phyloP scores from a whole-genome alignment of 2,113 vertebrate species.

The Malaclemys terrapin region DNA sequence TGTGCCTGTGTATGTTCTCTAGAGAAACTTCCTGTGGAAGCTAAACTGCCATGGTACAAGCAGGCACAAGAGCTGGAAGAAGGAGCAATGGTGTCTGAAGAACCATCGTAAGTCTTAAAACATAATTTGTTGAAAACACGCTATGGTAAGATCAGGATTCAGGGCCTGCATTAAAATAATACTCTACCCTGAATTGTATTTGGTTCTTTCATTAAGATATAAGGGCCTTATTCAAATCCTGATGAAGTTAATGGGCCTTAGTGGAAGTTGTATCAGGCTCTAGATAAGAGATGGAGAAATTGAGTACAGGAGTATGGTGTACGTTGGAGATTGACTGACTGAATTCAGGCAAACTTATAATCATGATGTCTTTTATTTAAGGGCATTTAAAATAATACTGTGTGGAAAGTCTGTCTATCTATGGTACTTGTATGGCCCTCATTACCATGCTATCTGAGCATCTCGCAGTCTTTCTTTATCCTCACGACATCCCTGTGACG shows the following conservation, averaged over 20 bases:
- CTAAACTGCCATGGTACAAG: constrained; percentile 95
- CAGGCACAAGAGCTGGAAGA: constrained; percentile 96
- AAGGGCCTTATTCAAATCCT: neutral
- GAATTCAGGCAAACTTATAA: neutral
- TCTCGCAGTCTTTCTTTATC: neutral
- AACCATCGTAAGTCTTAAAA: constrained; percentile 90
- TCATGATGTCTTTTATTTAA: neutral
- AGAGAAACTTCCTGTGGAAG: constrained; percentile 94
- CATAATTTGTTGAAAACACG: neutral
- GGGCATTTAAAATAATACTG: neutral
- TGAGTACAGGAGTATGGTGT: neutral
- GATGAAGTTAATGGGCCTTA: neutral
- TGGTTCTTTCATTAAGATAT: neutral
- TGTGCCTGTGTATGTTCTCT: constrained; percentile 22
- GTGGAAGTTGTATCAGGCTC: neutral
- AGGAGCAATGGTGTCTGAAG: constrained; percentile 86
- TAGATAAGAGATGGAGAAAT: neutral
- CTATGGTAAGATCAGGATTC: neutral
- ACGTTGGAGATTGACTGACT: neutral
- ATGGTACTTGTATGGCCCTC: rapidly evolving
- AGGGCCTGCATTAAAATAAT: neutral
- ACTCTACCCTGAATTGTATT: neutral
- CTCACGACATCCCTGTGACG: neutral
- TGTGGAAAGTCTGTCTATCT: neutral
- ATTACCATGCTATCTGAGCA: neutral